Percentiles rank a stretch among this genome's conserved stretches.
phyloP scores from a whole-genome alignment of 1,140 invertebrate genomes.

The Alviniconcha marisindica region DNA sequence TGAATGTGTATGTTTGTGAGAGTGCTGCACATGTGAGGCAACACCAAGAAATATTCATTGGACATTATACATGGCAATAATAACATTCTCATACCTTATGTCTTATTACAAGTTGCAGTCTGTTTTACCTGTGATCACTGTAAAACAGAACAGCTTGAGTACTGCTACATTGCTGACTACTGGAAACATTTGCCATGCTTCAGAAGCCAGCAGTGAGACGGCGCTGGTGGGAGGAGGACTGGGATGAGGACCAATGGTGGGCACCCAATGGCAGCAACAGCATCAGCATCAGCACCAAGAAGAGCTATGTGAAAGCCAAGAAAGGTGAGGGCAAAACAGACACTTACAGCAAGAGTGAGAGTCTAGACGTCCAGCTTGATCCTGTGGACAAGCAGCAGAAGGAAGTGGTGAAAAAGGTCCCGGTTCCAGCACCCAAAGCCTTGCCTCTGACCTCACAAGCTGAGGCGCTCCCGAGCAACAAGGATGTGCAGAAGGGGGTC shows the following conservation, averaged over 20 bases:
- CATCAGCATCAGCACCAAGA: slow-evolving; percentile 3
- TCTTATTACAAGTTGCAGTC: background rate
- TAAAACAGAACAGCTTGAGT: background rate
- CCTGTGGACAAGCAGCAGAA: background rate
- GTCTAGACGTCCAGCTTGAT: too few relatives aligned
- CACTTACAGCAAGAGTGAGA: background rate
- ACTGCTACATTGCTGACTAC: too few relatives aligned
- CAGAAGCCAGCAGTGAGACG: slow-evolving; percentile 18
- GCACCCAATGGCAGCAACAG: slow-evolving; percentile 16
- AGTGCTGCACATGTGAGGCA: too few relatives aligned
- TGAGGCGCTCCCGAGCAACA: background rate
- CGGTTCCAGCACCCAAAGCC: background rate
- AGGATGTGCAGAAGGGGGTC: too few relatives aligned
- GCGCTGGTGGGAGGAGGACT: slow-evolving; percentile 35
- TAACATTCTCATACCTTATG: background rate
- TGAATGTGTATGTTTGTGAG: too few relatives aligned
- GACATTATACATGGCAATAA: too few relatives aligned
- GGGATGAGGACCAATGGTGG: slow-evolving; percentile 35
- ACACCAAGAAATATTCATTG: too few relatives aligned
- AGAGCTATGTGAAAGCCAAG: slow-evolving; percentile 3
- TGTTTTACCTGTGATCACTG: background rate
- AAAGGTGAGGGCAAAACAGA: slow-evolving; percentile 23
- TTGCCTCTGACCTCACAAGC: background rate
- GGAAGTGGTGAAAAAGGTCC: background rate
- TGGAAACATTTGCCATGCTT: background rate